Percentiles rank a stretch among this genome's conserved stretches.
Conservation (phyloP, 2,888 invertebrate species). For the Ectobius pallidus region DNA sequence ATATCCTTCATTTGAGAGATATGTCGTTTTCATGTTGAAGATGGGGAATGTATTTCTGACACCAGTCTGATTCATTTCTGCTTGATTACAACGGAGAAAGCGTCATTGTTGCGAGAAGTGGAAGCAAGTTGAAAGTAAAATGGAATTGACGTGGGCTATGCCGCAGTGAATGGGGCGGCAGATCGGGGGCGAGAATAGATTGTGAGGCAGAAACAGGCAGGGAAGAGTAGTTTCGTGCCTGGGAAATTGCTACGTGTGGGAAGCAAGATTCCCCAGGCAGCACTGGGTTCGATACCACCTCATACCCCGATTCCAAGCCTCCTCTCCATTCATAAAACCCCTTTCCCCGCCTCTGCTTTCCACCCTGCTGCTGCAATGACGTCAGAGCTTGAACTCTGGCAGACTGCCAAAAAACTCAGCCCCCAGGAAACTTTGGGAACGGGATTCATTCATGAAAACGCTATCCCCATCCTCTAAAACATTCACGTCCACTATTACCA, state of each 20-base stretch:
- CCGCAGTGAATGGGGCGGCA: slow-evolving; percentile 29
- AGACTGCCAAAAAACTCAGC: slow-evolving; percentile 30
- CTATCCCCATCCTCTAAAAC: not conserved
- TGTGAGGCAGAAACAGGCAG: not conserved
- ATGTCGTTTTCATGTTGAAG: not conserved
- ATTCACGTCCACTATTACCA: not conserved
- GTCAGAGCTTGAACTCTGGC: slow-evolving; percentile 24
- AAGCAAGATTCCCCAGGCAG: slow-evolving; percentile 6
- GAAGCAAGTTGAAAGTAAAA: too few species aligned
- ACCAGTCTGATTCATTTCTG: not conserved
- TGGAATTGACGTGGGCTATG: not conserved
- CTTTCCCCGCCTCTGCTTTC: not conserved
- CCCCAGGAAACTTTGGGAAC: slow-evolving; percentile 49
- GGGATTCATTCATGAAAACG: slow-evolving; percentile 35
- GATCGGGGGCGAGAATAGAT: slow-evolving; percentile 2
- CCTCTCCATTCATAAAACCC: slow-evolving; percentile 36
- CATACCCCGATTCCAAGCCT: not conserved
- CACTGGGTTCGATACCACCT: slow-evolving; percentile 27
- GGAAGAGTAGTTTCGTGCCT: not conserved
- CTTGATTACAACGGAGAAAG: too few species aligned
- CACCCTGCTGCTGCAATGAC: slow-evolving; percentile 22
- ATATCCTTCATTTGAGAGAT: too few species aligned
- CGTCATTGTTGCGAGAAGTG: too few species aligned
- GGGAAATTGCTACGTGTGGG: slow-evolving; percentile 22
- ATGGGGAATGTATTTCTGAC: not conserved